Evolutionary conservation across 1,140 invertebrate genomes (phyloP), one percentile per base, ranked within the genome.

Genomic region (Lordiphosa mommai): DNA sequence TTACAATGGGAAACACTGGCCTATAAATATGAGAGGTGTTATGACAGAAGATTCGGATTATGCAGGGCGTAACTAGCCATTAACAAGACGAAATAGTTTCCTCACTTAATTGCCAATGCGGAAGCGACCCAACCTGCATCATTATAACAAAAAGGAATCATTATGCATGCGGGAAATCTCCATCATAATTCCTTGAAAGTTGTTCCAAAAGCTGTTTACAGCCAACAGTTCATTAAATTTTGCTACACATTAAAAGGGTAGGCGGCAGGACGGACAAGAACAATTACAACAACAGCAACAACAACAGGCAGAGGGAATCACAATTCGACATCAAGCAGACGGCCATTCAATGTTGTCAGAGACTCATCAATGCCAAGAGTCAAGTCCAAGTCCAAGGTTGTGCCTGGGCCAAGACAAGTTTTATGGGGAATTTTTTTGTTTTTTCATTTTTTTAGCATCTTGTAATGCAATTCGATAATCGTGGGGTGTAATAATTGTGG

Each of bases 131-230:
- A 34, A 27, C 29, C 37, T 57, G 47, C 51, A 61, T 38, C 53
- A 66, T 79, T 67, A 67, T 58, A 12, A 32, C 37, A 5, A 37
- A 29, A 40, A 59, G 48, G 40, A 29, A 17, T 49, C 38, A 33
- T 51, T 20, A 49, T 16, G 30, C 12, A 41, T 48, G 47, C 36
- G 33, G 30, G 17, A 30, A 38, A 13, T 33, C 37, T 29, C 46
- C 59, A 61, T 61, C 65, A 51, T 58, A 58, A 63, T 57, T 37
- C 41, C 61, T 84, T 65, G 77, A 84, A 82, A 82, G 76, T 82
- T 72, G 76, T 72, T 77, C 63, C 56, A 61, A 64, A 74, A 77
- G 67, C 38, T 44, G 76, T 84, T 77, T 53, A 37, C 51, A 49
- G 43, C 29, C 29, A 27, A 12, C 23, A 27, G 23, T 27, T 27